A percentile compares a stretch with the other conserved stretches of the same genome.
These are phyloP conservation scores for Brachyrhaphis roseni DNA, from an alignment of 2,797 vertebrate species.

Conservation along the genomic window DNA sequence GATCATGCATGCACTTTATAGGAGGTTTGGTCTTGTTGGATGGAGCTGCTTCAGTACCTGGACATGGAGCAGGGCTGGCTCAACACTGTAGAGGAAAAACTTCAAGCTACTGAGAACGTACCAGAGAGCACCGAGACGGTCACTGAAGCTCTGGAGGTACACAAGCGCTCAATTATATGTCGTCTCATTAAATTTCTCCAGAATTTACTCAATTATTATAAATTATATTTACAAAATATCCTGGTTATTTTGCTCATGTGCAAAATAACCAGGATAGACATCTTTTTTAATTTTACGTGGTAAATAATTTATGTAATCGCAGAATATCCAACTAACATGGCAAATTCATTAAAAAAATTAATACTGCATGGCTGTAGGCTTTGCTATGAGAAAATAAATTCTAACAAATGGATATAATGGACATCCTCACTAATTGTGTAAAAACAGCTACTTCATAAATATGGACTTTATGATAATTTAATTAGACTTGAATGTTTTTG, in stretches of 20 bases:
- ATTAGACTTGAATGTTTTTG: neutral
- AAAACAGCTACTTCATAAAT: neutral
- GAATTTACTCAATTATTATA: neutral
- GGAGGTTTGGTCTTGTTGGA: slow-evolving; percentile 99
- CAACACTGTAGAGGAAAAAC: slow-evolving; percentile 86
- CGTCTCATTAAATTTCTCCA: neutral
- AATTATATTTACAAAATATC: too few species aligned
- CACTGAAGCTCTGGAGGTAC: slow-evolving; percentile 90
- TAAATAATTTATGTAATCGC: neutral
- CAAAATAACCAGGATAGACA: neutral
- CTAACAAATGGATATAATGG: neutral
- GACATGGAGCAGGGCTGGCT: slow-evolving; percentile 93
- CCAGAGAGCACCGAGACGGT: slow-evolving; percentile 85
- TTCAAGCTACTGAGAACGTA: slow-evolving; percentile 83
- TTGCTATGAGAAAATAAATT: neutral
- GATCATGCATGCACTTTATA: slow-evolving; percentile 45
- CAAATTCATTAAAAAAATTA: neutral
- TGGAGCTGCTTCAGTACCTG: slow-evolving; percentile 94
- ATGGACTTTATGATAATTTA: neutral
- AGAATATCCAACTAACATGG: neutral
- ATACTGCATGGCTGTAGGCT: neutral
- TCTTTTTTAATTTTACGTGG: neutral
- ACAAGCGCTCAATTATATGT: neutral
- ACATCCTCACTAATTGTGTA: neutral
- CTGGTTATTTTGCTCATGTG: too few species aligned